Conservation (phyloP, 1,140 invertebrate species). For the Psilanteris sp. region DNA sequence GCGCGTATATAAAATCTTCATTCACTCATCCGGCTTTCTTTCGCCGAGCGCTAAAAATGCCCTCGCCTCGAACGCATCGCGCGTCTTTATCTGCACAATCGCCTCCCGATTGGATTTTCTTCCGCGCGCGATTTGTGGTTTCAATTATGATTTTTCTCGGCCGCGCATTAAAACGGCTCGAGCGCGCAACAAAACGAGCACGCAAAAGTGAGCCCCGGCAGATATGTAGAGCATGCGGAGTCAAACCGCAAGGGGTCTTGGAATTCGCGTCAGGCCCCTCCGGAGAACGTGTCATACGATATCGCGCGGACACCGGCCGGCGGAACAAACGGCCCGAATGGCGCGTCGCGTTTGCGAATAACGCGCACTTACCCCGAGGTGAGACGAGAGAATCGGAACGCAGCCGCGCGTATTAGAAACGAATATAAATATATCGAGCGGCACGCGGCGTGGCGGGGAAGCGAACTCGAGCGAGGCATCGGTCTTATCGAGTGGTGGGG, state of each 20-base stretch:
- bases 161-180: constrained; percentile 23
- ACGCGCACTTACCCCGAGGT: constrained; percentile 17
- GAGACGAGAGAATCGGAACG: constrained; percentile 9
- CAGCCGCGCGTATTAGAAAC: constrained; percentile 71
- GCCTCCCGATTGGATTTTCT: constrained; percentile 45
- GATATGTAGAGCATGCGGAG: constrained; percentile 40
- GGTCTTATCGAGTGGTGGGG: constrained; percentile 40
- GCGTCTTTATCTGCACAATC: constrained; percentile 48
- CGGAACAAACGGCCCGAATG: constrained; percentile 21
- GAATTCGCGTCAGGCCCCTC: constrained; percentile 34
- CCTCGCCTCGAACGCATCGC: constrained; percentile 1
- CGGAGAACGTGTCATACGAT: constrained; percentile 33
- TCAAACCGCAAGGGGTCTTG: constrained; percentile 50
- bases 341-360: constrained; percentile 8
- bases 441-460: constrained; percentile 27
- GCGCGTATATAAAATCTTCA: constrained; percentile 8
- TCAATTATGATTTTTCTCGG: constrained; percentile 54
- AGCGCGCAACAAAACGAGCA: constrained; percentile 10
- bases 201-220: constrained; percentile 15
- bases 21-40: neutral
- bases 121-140: constrained; percentile 43
- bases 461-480: constrained; percentile 33
- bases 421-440: constrained; percentile 75
- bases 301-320: constrained; percentile 5
- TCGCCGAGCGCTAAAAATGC: neutral